These are phyloP conservation scores for Mustela erminea DNA, from an alignment of 2,797 vertebrate species.

Conservation along the genomic window DNA sequence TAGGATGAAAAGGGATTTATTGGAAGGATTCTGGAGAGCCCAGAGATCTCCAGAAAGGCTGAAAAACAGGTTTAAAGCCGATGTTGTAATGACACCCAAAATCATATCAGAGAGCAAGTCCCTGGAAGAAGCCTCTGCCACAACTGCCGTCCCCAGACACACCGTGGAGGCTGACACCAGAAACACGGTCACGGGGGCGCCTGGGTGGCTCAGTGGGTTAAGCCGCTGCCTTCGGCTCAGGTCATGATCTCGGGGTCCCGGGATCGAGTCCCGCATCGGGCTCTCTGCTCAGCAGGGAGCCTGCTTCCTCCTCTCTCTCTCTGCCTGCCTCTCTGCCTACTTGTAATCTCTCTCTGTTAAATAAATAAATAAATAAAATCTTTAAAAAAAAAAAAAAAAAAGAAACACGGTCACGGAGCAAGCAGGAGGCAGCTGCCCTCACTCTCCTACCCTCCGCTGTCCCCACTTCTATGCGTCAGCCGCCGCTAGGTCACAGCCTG, in stretches of 20 bases:
- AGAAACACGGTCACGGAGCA: not conserved
- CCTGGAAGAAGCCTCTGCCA: not conserved
- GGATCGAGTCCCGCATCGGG: too few relatives aligned
- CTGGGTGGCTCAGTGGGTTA: too few relatives aligned
- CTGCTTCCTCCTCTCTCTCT: too few relatives aligned
- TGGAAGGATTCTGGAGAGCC: not conserved
- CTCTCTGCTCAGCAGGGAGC: too few relatives aligned
- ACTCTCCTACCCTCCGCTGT: not conserved
- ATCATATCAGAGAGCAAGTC: not conserved
- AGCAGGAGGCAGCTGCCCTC: too few relatives aligned
- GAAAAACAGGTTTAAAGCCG: not conserved
- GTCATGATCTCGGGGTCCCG: too few relatives aligned
- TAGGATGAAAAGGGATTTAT: not conserved
- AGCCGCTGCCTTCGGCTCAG: too few relatives aligned
- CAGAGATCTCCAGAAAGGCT: not conserved
- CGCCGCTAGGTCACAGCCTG: not conserved
- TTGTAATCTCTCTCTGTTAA: too few relatives aligned
- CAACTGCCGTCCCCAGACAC: accelerated
- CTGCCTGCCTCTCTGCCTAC: too few relatives aligned
- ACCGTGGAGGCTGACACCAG: not conserved
- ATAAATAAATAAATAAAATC: too few relatives aligned
- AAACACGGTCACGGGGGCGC: not conserved
- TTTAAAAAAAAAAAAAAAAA: too few relatives aligned
- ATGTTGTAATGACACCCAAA: not conserved
- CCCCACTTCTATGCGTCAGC: not conserved